phyloP scores from a whole-genome alignment of 2,113 vertebrate genomes.

The Anoura caudifer region DNA sequence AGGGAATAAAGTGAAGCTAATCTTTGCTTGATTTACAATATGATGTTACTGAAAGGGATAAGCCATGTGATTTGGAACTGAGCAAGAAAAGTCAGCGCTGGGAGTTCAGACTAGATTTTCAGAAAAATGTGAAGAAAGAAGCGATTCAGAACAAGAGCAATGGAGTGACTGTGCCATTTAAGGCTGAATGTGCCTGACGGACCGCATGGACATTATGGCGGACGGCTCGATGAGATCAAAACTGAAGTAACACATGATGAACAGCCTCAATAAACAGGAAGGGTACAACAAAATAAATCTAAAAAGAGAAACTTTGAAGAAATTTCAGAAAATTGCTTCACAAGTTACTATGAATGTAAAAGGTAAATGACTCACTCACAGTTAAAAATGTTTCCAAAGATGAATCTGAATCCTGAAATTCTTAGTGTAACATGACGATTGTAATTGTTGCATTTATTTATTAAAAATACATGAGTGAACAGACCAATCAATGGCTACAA shows the following conservation, averaged over 20 bases:
- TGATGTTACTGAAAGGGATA: not conserved
- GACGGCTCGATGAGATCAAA: not conserved
- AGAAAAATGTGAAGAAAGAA: conserved; percentile 11
- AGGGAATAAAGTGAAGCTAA: not conserved
- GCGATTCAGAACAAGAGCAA: not conserved
- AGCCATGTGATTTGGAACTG: not conserved
- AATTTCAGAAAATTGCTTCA: not conserved
- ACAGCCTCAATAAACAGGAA: not conserved
- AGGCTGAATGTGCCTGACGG: not conserved
- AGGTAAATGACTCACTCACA: not conserved
- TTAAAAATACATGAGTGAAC: not conserved
- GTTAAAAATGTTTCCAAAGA: not conserved
- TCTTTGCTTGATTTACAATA: conserved; percentile 22
- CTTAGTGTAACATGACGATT: not conserved
- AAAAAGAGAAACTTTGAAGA: not conserved
- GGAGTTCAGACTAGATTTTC: not conserved
- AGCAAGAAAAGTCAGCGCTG: not conserved
- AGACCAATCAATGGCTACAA: not conserved
- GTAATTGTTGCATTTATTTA: not conserved
- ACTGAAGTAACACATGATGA: not conserved
- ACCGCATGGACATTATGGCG: not conserved
- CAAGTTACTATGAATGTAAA: not conserved
- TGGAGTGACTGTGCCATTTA: not conserved
- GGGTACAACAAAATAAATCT: not conserved
- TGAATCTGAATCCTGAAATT: not conserved